Conservation (phyloP, 2,888 invertebrate genomes). For the Syrista parreyssii region DNA sequence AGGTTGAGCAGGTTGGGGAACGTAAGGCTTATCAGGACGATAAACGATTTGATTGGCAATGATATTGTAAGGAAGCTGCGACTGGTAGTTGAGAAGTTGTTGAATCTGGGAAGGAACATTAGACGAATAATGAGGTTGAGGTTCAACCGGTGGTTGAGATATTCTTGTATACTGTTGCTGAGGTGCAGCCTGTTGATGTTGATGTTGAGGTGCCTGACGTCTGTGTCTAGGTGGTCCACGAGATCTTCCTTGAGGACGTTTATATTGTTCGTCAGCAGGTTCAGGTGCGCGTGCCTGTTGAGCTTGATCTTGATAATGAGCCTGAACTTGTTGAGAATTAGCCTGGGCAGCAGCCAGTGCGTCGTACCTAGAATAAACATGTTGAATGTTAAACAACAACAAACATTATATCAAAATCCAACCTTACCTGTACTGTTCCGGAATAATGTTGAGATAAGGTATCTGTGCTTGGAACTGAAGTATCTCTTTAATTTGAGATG, state of each 20-base stretch:
- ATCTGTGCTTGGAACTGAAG: slow-evolving; percentile 58
- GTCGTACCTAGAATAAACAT: slow-evolving; percentile 10
- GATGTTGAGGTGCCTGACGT: slow-evolving; percentile 40
- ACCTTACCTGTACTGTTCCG: slow-evolving; percentile 54
- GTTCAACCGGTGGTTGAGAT: slow-evolving; percentile 46
- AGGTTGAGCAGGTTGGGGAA: slow-evolving; percentile 50
- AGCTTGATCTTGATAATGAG: background rate
- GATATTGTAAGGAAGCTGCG: slow-evolving; percentile 59
- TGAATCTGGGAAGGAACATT: slow-evolving; percentile 52
- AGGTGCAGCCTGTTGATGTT: slow-evolving; percentile 40
- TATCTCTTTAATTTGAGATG: slow-evolving; percentile 55
- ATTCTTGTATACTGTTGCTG: slow-evolving; percentile 47
- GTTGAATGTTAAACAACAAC: background rate
- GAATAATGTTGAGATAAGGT: slow-evolving; percentile 59
- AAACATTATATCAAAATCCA: background rate
- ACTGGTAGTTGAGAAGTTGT: slow-evolving; percentile 54
- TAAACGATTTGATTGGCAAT: slow-evolving; percentile 56
- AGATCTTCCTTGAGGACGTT: slow-evolving; percentile 12
- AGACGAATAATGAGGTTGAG: slow-evolving; percentile 50
- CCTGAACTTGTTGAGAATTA: slow-evolving; percentile 26
- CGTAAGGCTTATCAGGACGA: slow-evolving; percentile 54
- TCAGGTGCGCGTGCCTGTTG: slow-evolving; percentile 8
- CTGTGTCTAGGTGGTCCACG: slow-evolving; percentile 42
- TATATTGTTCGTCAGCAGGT: slow-evolving; percentile 4
- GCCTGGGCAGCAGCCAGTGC: slow-evolving; percentile 24